A percentile compares a stretch with the other conserved stretches of the same genome.
phyloP scores from a whole-genome alignment of 2,113 vertebrate genomes.

The Cyanoramphus novaezelandiae region DNA sequence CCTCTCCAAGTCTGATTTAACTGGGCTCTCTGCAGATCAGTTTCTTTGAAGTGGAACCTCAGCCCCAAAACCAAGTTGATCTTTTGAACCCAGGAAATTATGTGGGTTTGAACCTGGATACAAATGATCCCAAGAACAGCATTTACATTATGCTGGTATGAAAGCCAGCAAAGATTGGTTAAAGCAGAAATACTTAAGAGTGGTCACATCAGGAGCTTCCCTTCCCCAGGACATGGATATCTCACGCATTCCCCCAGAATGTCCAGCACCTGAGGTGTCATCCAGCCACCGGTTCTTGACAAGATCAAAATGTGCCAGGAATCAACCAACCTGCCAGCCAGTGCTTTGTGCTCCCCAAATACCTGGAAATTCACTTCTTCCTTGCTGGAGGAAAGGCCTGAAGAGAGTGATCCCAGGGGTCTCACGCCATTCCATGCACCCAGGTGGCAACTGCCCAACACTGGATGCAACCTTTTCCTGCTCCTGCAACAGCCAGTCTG shows the following conservation, averaged over 20 bases:
- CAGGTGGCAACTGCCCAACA: neutral
- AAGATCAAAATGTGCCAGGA: neutral
- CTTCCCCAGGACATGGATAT: neutral
- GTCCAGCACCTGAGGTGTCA: neutral
- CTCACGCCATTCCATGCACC: neutral
- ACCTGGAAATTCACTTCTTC: neutral
- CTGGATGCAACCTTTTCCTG: neutral
- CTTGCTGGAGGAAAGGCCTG: neutral
- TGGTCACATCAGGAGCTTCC: neutral
- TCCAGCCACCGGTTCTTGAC: neutral
- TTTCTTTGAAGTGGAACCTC: neutral
- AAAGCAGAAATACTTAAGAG: neutral
- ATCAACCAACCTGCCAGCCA: neutral
- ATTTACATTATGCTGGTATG: neutral
- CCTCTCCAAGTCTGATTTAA: neutral
- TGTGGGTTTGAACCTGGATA: neutral
- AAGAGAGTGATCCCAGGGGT: accelerated
- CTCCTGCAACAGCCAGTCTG: accelerated
- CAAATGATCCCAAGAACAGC: neutral
- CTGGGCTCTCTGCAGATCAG: neutral
- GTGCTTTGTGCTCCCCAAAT: neutral
- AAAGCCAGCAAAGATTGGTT: neutral
- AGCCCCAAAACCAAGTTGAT: neutral
- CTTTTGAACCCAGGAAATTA: constrained; percentile 8
- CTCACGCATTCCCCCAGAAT: accelerated